Percentiles rank a stretch among this genome's conserved stretches.
phyloP scores from a whole-genome alignment of 1,140 invertebrate species.

The Argopecten irradians region DNA sequence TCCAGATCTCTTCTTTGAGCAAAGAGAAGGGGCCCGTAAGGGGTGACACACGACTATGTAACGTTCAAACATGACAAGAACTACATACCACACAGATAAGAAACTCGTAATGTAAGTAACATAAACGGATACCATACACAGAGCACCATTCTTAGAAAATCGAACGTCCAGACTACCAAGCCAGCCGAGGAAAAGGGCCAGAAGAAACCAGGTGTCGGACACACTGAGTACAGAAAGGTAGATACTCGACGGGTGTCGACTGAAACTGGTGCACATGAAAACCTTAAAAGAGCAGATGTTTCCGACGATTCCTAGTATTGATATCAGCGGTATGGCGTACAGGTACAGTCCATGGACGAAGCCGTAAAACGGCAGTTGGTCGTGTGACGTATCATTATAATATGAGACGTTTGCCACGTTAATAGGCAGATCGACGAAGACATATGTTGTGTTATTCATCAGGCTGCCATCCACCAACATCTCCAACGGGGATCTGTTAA shows the following conservation, averaged over 20 bases:
- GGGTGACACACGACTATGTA: conserved; percentile 75
- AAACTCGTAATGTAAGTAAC: conserved; percentile 72
- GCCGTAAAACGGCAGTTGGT: conserved; percentile 30
- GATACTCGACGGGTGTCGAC: conserved; percentile 80
- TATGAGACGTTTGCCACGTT: neutral
- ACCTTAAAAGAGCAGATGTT: conserved; percentile 80
- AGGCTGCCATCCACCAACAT: neutral
- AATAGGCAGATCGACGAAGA: neutral
- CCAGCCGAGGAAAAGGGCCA: conserved; percentile 79
- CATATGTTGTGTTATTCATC: neutral
- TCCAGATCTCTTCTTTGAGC: conserved; percentile 64
- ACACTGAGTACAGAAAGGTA: conserved; percentile 81
- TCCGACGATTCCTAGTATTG: conserved; percentile 79
- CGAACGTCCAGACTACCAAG: conserved; percentile 76
- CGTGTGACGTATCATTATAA: neutral
- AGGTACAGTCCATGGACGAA: conserved; percentile 75
- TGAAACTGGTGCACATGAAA: conserved; percentile 80
- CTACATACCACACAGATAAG: conserved; percentile 75
- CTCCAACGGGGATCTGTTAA: neutral
- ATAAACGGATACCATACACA: conserved; percentile 70
- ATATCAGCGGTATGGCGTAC: conserved; percentile 80
- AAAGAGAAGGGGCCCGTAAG: conserved; percentile 67
- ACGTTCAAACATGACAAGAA: conserved; percentile 76
- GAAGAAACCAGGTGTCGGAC: conserved; percentile 80
- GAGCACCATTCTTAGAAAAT: conserved; percentile 38